Conservation (phyloP, 53 echinoderm and acorn worm species). For the Pentamera pediparva region DNA sequence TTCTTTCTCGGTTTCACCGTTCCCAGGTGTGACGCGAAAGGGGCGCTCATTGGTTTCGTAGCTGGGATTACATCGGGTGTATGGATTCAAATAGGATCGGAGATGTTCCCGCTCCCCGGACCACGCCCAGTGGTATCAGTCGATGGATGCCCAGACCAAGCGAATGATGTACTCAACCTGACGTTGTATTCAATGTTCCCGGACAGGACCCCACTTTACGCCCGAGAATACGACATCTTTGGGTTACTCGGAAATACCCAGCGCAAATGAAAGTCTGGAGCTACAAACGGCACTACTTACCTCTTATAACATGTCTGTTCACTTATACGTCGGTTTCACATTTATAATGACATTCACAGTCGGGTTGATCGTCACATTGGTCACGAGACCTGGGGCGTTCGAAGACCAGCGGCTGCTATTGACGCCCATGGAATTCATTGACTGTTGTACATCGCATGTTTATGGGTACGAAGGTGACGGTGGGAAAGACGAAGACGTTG, state of each 20-base stretch:
- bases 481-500: too few species aligned
- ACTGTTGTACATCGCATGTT: too few species aligned
- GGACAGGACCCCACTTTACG: too few species aligned
- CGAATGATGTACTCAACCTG: not conserved
- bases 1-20: not conserved
- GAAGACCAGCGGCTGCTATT: not conserved
- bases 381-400: not conserved
- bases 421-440: too few species aligned
- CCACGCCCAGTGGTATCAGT: not conserved
- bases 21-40: not conserved
- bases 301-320: not conserved
- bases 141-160: not conserved
- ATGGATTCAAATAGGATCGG: constrained; percentile 4
- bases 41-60: not conserved
- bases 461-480: too few species aligned
- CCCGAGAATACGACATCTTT: too few species aligned
- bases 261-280: too few species aligned
- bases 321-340: not conserved
- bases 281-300: not conserved
- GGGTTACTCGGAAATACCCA: too few species aligned
- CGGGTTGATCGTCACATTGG: not conserved
- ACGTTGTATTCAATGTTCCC: not conserved
- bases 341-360: not conserved
- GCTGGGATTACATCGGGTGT: not conserved
- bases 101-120: not conserved